These are phyloP conservation scores for Acromyrmex echinatior DNA, from an alignment of 1,140 invertebrate species.

Conservation along the genomic window DNA sequence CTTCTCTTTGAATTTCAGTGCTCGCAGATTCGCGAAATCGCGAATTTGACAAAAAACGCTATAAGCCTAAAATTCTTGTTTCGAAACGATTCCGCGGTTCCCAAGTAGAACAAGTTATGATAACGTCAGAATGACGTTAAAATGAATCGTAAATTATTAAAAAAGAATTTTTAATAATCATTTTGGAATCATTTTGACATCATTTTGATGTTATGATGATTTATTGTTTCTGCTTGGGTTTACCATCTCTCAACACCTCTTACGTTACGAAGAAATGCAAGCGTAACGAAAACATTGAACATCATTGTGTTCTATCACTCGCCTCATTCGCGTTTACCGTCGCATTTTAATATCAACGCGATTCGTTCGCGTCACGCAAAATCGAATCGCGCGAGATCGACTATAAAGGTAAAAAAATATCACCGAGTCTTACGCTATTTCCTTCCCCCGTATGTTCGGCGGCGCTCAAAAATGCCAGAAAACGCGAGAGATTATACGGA, in stretches of 20 bases:
- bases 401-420: constrained; percentile 65
- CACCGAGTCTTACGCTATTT: constrained; percentile 46
- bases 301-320: not conserved
- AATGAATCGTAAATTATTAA: too few species aligned
- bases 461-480: constrained; percentile 47
- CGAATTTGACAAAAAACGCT: constrained; percentile 22
- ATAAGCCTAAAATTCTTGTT: constrained; percentile 28
- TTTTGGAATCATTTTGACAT: too few species aligned
- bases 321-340: not conserved
- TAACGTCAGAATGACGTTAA: too few species aligned
- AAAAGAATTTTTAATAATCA: too few species aligned
- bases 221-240: too few species aligned
- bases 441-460: constrained; percentile 21
- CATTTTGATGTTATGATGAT: too few species aligned
- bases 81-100: not conserved
- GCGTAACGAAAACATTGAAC: constrained; percentile 20
- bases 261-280: constrained; percentile 1
- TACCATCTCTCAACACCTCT: not conserved
- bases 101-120: too few species aligned
- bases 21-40: not conserved
- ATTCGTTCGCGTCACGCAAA: constrained; percentile 14
- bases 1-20: not conserved
- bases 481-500: constrained; percentile 45
- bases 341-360: constrained; percentile 30
- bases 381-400: constrained; percentile 53